Conservation (phyloP, 1,140 invertebrate genomes). For the Holcopasites calliopsidis region DNA sequence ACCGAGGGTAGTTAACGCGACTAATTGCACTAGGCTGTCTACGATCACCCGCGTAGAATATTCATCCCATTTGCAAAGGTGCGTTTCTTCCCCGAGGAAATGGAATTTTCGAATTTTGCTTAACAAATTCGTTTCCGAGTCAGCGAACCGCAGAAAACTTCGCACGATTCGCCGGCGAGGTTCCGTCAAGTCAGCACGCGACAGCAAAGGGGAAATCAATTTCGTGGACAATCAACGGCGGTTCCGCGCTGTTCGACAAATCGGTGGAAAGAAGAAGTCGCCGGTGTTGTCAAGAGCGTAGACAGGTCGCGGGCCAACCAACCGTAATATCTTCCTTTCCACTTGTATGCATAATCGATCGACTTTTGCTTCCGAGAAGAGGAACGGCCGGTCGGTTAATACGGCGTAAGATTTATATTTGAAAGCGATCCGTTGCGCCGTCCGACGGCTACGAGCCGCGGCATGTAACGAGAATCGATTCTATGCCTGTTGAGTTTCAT, state of each 20-base stretch:
- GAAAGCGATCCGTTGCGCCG: background rate
- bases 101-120: no score
- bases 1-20: background rate
- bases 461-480: background rate
- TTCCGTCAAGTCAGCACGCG: background rate
- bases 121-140: background rate
- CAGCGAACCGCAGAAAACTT: background rate
- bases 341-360: conserved; percentile 51
- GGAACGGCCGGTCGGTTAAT: background rate
- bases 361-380: background rate
- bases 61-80: no score
- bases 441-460: background rate
- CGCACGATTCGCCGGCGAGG: background rate
- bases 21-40: no score
- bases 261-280: background rate
- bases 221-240: conserved; percentile 14
- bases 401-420: conserved; percentile 41
- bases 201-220: conserved; percentile 5
- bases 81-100: no score
- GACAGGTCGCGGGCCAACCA: background rate
- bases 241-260: background rate
- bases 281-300: background rate
- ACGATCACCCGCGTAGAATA: no score
- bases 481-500: background rate
- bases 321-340: conserved; percentile 37